Percentiles rank a stretch among this genome's conserved stretches.
Conservation (phyloP, 2,797 vertebrate genomes). For the Oryzias sinensis region DNA sequence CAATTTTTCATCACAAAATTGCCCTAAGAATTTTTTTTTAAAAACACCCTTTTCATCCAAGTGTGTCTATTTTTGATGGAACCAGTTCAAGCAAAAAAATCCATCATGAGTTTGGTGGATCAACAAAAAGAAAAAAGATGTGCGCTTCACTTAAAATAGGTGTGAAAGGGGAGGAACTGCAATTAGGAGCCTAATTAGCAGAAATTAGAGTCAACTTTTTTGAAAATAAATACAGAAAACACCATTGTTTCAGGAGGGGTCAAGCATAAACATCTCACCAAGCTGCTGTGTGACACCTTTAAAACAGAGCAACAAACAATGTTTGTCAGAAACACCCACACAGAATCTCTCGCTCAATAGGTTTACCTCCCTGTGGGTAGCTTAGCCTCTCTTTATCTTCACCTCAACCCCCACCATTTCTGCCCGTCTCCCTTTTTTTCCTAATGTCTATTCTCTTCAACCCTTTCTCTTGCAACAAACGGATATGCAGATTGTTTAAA, state of each 20-base stretch:
- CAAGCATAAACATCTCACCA: constrained; percentile 31
- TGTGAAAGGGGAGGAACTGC: constrained; percentile 22
- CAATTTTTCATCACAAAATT: no score
- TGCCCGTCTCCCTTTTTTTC: constrained; percentile 20
- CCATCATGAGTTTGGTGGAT: constrained; percentile 51
- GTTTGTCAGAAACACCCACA: constrained; percentile 58
- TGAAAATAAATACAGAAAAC: constrained; percentile 1
- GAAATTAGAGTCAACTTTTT: not conserved
- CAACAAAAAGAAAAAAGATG: constrained; percentile 53
- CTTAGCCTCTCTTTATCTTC: constrained; percentile 5
- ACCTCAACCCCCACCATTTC: constrained; percentile 2
- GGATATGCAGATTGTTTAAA: not conserved
- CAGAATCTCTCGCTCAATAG: constrained; percentile 32
- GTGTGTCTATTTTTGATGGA: constrained; percentile 5
- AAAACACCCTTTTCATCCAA: no score
- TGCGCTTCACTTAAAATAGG: constrained; percentile 27
- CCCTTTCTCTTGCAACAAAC: constrained; percentile 1
- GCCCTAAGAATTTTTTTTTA: no score
- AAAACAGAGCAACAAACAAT: constrained; percentile 52
- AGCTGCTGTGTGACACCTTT: constrained; percentile 45
- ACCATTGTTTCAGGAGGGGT: constrained; percentile 45
- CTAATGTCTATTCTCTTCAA: not conserved
- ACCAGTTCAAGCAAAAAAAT: constrained; percentile 50
- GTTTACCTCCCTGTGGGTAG: constrained; percentile 19
- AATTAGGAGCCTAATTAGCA: not conserved